Evolutionary conservation across 2,888 invertebrate species (phyloP).

Genomic region (Augochlorella aurata): DNA sequence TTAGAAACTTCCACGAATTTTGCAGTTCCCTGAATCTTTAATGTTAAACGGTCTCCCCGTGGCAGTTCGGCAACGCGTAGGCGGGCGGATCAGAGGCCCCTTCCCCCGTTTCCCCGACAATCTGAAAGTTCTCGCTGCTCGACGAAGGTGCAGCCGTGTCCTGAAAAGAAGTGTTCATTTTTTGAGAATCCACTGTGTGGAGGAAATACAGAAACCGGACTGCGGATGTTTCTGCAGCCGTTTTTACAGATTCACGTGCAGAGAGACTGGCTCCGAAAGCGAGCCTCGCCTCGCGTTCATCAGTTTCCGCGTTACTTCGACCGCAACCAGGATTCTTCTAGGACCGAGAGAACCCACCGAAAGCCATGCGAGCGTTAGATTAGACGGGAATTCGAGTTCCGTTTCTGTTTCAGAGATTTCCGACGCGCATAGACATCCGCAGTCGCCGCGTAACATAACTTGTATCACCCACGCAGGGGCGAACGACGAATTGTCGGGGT

Average conservation of each 20-base stretch:
- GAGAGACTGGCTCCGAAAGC: not conserved
- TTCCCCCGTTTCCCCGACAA: not conserved
- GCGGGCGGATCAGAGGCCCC: not conserved
- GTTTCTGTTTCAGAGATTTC: not conserved
- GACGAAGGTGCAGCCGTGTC: conserved; percentile 52
- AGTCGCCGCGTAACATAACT: conserved; percentile 17
- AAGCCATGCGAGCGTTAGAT: not conserved
- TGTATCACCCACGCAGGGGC: conserved; percentile 39
- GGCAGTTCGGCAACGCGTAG: not conserved
- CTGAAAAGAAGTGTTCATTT: conserved; percentile 63
- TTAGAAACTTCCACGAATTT: not conserved
- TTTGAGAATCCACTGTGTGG: conserved; percentile 53
- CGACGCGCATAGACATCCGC: conserved; percentile 4
- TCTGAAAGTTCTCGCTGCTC: conserved; percentile 39
- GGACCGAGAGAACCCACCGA: not conserved
- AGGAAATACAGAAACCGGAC: conserved; percentile 27
- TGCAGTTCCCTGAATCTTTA: not conserved
- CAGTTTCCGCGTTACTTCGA: not conserved
- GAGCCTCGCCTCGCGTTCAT: not conserved
- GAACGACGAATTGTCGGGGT: conserved; percentile 30
- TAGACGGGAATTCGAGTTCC: not conserved
- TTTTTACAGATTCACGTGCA: not conserved
- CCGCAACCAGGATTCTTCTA: not conserved
- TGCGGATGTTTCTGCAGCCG: conserved; percentile 9
- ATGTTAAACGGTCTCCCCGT: not conserved